Conservation (phyloP, 2,888 invertebrate genomes). For the Microplitis deprimator region DNA sequence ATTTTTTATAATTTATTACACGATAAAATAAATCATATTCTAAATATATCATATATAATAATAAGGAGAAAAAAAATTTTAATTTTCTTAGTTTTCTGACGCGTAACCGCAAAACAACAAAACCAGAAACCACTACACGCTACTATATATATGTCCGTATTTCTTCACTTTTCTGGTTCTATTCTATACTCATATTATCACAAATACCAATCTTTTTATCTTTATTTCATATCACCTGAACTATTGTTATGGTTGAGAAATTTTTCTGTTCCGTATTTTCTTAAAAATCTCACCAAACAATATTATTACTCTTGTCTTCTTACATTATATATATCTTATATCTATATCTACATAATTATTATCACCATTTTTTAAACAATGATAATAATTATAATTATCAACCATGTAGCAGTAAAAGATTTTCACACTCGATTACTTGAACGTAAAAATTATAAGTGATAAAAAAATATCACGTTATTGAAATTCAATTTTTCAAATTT, state of each 20-base stretch:
- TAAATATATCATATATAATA: background rate
- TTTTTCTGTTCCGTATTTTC: background rate
- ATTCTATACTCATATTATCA: background rate
- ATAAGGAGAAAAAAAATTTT: background rate
- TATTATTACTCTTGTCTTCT: background rate
- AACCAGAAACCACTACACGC: background rate
- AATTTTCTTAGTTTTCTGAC: background rate
- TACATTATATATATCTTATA: background rate
- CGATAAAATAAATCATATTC: background rate
- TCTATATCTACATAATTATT: no score
- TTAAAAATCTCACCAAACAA: background rate
- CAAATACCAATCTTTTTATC: background rate
- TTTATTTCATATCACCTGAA: background rate
- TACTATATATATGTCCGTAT: no score
- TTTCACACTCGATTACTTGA: background rate
- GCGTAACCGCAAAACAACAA: background rate
- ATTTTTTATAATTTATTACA: background rate
- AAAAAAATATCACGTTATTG: background rate
- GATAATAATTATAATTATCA: background rate
- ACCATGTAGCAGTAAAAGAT: background rate
- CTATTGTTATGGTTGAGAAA: slow-evolving; percentile 1
- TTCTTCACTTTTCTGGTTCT: background rate
- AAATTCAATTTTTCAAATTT: no score
- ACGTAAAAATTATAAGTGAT: background rate
- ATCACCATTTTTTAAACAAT: no score